Conservation (phyloP, 2,888 invertebrate species). For the Callimorpha dominula region DNA sequence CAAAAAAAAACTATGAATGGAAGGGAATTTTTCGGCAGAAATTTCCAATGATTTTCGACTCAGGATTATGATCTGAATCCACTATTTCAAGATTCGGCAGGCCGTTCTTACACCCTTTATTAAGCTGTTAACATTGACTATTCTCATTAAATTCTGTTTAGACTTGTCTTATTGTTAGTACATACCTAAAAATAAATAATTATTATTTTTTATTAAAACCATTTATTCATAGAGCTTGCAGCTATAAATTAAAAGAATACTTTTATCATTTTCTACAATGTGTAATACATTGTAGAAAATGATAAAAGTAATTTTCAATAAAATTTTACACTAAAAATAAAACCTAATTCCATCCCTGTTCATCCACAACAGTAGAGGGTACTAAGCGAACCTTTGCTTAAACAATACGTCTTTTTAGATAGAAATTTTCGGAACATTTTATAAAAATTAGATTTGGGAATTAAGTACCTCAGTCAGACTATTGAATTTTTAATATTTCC, state of each 20-base stretch:
- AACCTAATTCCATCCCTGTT: conserved; percentile 40
- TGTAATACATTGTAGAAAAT: not conserved
- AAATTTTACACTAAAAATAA: not conserved
- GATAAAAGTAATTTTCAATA: not conserved
- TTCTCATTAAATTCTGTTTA: not conserved
- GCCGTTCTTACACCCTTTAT: no score
- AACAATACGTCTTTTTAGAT: conserved; percentile 59
- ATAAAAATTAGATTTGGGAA: conserved; percentile 71
- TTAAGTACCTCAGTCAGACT: conserved; percentile 44
- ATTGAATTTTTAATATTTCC: conserved; percentile 44
- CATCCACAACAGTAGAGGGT: conserved; percentile 35
- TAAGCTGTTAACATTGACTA: no score
- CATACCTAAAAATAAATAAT: not conserved
- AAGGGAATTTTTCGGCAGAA: no score
- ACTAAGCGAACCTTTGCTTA: conserved; percentile 57
- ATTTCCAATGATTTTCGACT: no score
- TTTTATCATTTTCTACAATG: no score
- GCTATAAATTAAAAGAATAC: no score
- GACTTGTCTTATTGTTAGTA: not conserved
- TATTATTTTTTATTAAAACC: not conserved
- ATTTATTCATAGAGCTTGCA: not conserved
- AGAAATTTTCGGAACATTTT: conserved; percentile 60
- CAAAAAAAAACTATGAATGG: no score
- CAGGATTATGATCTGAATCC: no score
- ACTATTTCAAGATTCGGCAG: no score